phyloP scores from a whole-genome alignment of 2,888 invertebrate species.

The Fissipunctia ypsillon region DNA sequence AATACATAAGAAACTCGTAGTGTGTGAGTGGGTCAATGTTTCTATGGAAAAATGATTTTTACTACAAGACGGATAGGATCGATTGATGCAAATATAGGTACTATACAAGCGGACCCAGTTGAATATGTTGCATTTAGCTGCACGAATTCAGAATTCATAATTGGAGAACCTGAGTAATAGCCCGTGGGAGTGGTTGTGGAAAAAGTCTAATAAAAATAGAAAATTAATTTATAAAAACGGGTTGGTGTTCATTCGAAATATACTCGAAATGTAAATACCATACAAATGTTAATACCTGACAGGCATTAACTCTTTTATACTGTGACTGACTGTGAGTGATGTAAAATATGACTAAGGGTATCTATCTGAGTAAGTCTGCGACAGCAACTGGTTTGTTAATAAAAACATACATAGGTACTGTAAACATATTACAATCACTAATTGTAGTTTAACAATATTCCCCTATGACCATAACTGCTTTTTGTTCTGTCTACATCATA shows the following conservation, averaged over 20 bases:
- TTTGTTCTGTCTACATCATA: background rate
- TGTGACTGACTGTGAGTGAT: background rate
- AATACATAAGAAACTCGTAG: background rate
- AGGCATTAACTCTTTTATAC: too few relatives aligned
- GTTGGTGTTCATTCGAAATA: constrained; percentile 16
- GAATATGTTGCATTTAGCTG: background rate
- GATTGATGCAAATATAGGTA: background rate
- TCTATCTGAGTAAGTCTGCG: background rate
- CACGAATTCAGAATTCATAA: background rate
- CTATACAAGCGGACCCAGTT: too few relatives aligned
- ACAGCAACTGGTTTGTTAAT: background rate
- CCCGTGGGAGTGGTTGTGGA: background rate
- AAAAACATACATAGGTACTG: background rate
- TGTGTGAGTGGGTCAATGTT: background rate
- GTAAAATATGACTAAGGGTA: too few relatives aligned
- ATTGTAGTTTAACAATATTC: background rate
- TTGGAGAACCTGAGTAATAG: background rate
- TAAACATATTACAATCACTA: background rate
- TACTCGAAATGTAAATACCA: background rate
- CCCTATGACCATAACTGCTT: background rate
- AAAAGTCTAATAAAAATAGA: background rate
- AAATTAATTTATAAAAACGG: background rate
- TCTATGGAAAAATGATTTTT: background rate
- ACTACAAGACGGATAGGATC: background rate
- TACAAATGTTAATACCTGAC: too few relatives aligned